These are phyloP conservation scores for Eristalis pertinax DNA, from an alignment of 2,888 invertebrate species.

Conservation along the genomic window DNA sequence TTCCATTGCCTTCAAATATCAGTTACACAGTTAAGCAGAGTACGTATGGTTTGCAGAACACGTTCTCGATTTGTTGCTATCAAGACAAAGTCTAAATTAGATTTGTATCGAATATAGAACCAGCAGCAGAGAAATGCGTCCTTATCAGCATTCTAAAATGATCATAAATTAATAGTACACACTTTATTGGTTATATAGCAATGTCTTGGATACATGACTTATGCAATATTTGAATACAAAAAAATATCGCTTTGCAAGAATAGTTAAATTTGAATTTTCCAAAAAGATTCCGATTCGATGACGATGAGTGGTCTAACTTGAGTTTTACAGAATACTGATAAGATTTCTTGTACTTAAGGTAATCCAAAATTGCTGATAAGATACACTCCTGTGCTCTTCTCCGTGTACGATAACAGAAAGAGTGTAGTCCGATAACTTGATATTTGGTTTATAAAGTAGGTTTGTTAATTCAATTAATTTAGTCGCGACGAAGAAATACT, in stretches of 20 bases:
- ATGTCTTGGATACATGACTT: neutral
- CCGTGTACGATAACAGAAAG: conserved; percentile 39
- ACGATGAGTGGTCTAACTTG: conserved; percentile 14
- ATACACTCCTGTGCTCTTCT: conserved; percentile 18
- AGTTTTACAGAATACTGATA: conserved; percentile 24
- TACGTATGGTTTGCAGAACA: conserved; percentile 36
- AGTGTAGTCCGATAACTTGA: conserved; percentile 38
- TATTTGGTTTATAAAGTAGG: conserved; percentile 49
- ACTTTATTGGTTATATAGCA: neutral
- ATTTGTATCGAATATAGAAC: neutral
- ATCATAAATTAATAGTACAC: conserved; percentile 10
- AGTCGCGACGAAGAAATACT: conserved; percentile 42
- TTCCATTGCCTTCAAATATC: conserved; percentile 29
- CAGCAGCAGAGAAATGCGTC: conserved; percentile 17
- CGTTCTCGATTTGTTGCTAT: conserved; percentile 44
- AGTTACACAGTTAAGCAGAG: conserved; percentile 25
- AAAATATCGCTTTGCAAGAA: neutral
- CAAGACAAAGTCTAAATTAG: conserved; percentile 27
- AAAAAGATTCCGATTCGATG: conserved; percentile 4
- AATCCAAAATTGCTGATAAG: conserved; percentile 48
- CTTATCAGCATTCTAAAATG: conserved; percentile 14
- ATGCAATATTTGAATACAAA: conserved; percentile 7
- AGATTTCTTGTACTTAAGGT: conserved; percentile 14
- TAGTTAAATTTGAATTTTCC: neutral
- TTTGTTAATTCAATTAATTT: conserved; percentile 24